Conservation (phyloP, 2,113 vertebrate species). For the Nipponia nippon region DNA sequence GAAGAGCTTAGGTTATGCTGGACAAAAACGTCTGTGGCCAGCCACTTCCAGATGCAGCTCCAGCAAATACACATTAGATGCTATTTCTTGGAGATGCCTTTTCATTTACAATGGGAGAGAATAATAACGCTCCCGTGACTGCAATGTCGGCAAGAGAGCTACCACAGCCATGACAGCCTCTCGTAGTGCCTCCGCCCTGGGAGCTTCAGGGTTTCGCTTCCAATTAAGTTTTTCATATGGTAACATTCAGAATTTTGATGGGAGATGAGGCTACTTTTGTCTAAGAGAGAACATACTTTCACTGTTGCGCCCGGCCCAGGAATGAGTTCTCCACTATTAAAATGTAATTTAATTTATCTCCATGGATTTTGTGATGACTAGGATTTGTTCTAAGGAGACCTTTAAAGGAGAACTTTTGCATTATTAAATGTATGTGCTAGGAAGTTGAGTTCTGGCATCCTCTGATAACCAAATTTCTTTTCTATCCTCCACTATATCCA, state of each 20-base stretch:
- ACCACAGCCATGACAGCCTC: neutral
- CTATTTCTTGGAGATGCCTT: neutral
- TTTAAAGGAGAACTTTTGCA: conserved; percentile 41
- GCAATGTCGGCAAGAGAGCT: neutral
- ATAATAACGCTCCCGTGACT: neutral
- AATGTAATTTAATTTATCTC: conserved; percentile 49
- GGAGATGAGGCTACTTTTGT: conserved; percentile 16
- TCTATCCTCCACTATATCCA: conserved; percentile 56
- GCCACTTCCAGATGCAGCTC: neutral
- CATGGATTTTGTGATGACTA: conserved; percentile 13
- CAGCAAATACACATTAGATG: neutral
- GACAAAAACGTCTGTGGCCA: neutral
- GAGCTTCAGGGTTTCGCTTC: neutral
- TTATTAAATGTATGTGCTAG: conserved; percentile 53
- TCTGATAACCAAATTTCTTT: conserved; percentile 59
- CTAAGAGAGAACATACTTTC: conserved; percentile 45
- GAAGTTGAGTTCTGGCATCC: conserved; percentile 48
- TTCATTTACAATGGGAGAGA: neutral
- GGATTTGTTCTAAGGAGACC: conserved; percentile 42
- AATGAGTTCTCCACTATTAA: conserved; percentile 34
- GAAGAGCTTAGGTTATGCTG: neutral
- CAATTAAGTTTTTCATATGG: conserved; percentile 37
- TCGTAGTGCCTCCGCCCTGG: neutral
- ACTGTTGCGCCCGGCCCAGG: neutral
- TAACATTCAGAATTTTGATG: conserved; percentile 25